Percentiles rank a stretch among this genome's conserved stretches.
Conservation (phyloP, 2,113 vertebrate species). For the Burhinus oedicnemus region DNA sequence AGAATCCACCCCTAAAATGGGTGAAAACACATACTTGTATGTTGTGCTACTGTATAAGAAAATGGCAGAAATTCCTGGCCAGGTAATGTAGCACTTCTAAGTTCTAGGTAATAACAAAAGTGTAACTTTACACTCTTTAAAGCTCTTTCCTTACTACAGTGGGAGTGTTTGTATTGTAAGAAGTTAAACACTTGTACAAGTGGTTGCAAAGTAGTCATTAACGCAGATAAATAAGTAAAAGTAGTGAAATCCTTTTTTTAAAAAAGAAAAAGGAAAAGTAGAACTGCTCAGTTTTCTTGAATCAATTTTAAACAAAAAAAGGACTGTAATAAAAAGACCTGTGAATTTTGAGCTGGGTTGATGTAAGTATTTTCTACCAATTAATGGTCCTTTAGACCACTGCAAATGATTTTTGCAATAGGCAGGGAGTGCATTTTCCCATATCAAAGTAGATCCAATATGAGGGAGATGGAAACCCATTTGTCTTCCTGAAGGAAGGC, state of each 20-base stretch:
- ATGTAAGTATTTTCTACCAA: background rate
- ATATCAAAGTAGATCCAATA: background rate
- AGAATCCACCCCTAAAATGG: background rate
- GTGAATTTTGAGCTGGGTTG: background rate
- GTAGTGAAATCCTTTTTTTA: background rate
- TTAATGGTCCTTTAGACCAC: background rate
- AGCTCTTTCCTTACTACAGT: background rate
- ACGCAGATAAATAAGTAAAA: background rate
- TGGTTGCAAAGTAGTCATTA: background rate
- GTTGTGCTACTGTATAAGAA: background rate
- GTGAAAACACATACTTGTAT: background rate
- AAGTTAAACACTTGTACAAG: background rate
- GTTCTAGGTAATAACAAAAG: background rate
- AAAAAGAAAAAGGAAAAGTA: background rate
- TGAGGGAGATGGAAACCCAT: background rate
- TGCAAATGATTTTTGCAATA: background rate
- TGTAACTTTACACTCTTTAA: background rate
- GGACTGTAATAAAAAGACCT: background rate
- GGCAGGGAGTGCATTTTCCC: background rate
- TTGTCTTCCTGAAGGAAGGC: background rate
- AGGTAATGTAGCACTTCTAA: background rate
- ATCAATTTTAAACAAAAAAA: background rate
- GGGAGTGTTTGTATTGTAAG: background rate
- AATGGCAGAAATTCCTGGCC: background rate
- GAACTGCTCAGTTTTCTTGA: background rate